Evolutionary conservation across 2,113 vertebrate species (phyloP).

Genomic region (Poecilia latipinna): DNA sequence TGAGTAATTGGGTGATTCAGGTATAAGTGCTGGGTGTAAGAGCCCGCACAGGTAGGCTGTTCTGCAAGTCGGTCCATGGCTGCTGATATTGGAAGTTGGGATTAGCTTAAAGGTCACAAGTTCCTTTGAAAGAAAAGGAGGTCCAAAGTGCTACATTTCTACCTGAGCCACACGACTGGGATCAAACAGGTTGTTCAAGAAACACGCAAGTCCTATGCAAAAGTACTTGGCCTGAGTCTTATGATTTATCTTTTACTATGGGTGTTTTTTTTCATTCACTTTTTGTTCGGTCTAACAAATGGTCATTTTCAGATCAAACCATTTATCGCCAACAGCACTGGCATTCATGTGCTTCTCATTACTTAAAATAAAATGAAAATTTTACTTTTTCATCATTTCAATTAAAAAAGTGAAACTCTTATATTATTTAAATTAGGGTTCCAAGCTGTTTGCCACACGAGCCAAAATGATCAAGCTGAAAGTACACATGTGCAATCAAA

Average conservation of each 20-base stretch:
- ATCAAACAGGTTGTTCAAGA: no score
- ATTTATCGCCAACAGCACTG: background rate
- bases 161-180: no score
- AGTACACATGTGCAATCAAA: no score
- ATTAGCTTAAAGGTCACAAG: background rate
- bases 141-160: no score
- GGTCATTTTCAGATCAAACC: background rate
- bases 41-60: slow-evolving; percentile 18
- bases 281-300: background rate
- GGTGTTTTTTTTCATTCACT: background rate
- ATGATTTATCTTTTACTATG: no score
- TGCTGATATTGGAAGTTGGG: background rate
- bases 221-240: no score
- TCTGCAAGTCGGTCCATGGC: background rate
- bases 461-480: no score
- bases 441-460: background rate
- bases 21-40: background rate
- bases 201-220: no score
- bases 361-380: no score
- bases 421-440: background rate
- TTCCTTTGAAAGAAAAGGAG: background rate
- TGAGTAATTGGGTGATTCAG: background rate
- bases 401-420: background rate
- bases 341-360: no score
- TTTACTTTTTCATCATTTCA: background rate